Base-by-base conservation (phyloP, 1,140 invertebrate species). In the Hetaerina americana region DNA sequence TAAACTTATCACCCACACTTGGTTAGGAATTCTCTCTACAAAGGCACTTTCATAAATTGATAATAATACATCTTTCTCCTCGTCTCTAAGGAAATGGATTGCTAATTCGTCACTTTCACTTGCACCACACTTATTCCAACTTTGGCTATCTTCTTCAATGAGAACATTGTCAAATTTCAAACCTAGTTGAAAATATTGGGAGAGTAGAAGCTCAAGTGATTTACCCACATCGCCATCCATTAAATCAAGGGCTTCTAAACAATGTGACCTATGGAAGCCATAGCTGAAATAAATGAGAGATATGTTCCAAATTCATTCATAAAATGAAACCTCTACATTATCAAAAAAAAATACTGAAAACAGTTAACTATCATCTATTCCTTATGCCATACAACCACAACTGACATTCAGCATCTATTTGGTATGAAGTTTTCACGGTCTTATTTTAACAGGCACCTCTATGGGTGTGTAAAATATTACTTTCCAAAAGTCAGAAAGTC, bases 41-140 rank as follows among this genome's bases (percentile, higher is more conserved):
- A 89, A 91, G 26, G 81, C 82, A 70, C 82, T 80, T 70, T 89
- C 89, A 78, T 90, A 92, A 73, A 92, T 92, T 49, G 89, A 90
- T 78, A 90, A 84, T 29, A 92, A 78, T 0, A 88, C 88, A 75
- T 85, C 84, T 79, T 87, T 89, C 79, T 92, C 90, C 71, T 91
- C 89, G 6, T 77, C 78, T 74, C 85, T 84, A 81, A 86, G 86
- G 76, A 89, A 86, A 24, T 86, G 71, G 40, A 90, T 76, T 12
- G 27, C 15, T 68, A 69, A 66, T 10, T 26, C 40, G 22, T n/a
- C 27, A 1, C 15, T 40, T 68, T 66, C 57, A 66, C 8, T 66
- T 25, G 40, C 66, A 6, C 70, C 57, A 5, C 27, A 28, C 75
- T 89, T 87, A n/a, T 57, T 57, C 2, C 15, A n/a, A 57, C 22